These are phyloP conservation scores for Shinisaurus crocodilurus DNA, from an alignment of 2,113 vertebrate genomes.

Conservation along the genomic window DNA sequence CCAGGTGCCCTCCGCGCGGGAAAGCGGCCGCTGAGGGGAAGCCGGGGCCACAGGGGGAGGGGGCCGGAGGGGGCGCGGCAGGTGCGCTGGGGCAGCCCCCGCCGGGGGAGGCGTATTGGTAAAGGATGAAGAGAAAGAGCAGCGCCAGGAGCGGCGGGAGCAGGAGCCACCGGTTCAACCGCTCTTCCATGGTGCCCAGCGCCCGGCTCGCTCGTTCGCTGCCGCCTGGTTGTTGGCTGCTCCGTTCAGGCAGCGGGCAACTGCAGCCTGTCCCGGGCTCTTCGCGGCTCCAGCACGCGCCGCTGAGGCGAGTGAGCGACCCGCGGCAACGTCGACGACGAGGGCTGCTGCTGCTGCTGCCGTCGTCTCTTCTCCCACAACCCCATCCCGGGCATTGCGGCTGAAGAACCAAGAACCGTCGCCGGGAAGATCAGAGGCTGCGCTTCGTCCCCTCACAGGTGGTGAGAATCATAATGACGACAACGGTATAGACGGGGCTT, in stretches of 20 bases:
- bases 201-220: neutral
- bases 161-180: constrained; percentile 92
- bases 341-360: neutral
- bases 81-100: constrained; percentile 61
- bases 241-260: neutral
- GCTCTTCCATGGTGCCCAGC: constrained; percentile 88
- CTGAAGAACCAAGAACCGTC: neutral
- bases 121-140: constrained; percentile 93
- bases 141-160: constrained; percentile 90
- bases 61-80: neutral
- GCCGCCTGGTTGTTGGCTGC: neutral
- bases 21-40: constrained; percentile 75
- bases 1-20: constrained; percentile 76
- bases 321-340: neutral
- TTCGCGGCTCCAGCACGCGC: neutral
- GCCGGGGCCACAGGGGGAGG: constrained; percentile 40
- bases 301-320: neutral
- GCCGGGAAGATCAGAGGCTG: neutral
- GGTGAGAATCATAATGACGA: neutral
- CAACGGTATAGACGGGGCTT: neutral
- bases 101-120: constrained; percentile 90
- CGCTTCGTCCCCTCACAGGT: neutral
- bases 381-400: neutral
- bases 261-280: neutral
- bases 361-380: neutral